Conservation (phyloP, 2,797 vertebrate genomes). For the Pangasius sanitwongsei region DNA sequence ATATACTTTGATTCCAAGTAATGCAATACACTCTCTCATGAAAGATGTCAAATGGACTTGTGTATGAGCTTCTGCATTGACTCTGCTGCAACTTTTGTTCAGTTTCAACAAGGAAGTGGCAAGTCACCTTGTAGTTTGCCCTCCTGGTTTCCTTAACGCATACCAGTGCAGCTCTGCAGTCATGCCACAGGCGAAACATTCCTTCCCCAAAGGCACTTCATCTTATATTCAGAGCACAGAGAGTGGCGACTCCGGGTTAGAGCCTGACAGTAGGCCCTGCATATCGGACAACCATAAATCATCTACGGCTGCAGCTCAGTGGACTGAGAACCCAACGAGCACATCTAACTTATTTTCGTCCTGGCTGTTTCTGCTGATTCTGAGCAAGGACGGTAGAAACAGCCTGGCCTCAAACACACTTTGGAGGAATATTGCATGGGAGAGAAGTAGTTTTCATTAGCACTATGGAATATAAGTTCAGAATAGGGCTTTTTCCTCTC, state of each 20-base stretch:
- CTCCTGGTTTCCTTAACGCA: slow-evolving; percentile 47
- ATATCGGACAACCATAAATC: slow-evolving; percentile 61
- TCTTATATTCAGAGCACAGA: slow-evolving; percentile 58
- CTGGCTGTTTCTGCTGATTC: slow-evolving; percentile 43
- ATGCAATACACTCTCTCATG: not conserved
- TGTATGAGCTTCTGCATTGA: slow-evolving; percentile 22
- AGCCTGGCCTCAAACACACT: not conserved
- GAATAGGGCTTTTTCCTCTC: not conserved
- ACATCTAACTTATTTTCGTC: slow-evolving; percentile 44
- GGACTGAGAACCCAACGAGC: slow-evolving; percentile 42
- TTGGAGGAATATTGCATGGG: not conserved
- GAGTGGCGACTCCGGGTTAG: slow-evolving; percentile 48
- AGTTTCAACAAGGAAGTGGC: slow-evolving; percentile 36
- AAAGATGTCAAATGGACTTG: not conserved
- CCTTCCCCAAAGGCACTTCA: slow-evolving; percentile 55
- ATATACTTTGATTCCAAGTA: not conserved
- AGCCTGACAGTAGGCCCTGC: slow-evolving; percentile 60
- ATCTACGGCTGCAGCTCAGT: slow-evolving; percentile 55
- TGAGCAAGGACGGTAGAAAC: slow-evolving; percentile 34
- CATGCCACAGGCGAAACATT: slow-evolving; percentile 47
- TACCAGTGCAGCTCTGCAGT: slow-evolving; percentile 50
- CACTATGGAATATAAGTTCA: not conserved
- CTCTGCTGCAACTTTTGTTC: slow-evolving; percentile 31
- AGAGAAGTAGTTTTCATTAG: not conserved
- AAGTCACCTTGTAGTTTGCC: slow-evolving; percentile 56